Evolutionary conservation across 30 jellyfish, hydroid and myxozoan species (phyloP).

Genomic region (Hydractinia symbiolongicarpus): DNA sequence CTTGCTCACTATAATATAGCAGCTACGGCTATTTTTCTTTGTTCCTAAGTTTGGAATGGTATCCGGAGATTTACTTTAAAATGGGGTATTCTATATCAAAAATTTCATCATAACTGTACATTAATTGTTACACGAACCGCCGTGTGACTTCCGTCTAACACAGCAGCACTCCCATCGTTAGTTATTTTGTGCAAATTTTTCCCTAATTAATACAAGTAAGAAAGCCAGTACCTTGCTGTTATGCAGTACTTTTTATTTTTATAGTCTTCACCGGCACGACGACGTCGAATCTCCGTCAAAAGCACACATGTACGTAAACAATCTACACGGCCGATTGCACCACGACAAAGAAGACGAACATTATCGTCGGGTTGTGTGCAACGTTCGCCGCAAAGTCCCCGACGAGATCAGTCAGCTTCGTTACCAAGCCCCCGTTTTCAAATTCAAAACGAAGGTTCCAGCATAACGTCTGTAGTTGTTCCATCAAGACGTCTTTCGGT

Average conservation of each 20-base stretch:
- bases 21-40: too few species aligned
- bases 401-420: not conserved
- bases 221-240: too few species aligned
- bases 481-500: constrained; percentile 1
- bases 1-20: too few species aligned
- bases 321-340: not conserved
- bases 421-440: not conserved
- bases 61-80: too few species aligned
- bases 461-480: not conserved
- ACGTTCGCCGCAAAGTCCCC: not conserved
- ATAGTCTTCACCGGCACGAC: constrained; percentile 4
- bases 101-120: too few species aligned
- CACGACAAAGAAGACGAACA: not conserved
- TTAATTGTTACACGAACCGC: too few species aligned
- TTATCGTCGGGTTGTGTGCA: not conserved
- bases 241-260: not conserved
- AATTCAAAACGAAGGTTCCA: not conserved
- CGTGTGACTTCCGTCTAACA: too few species aligned
- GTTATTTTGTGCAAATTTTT: too few species aligned
- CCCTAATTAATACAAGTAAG: too few species aligned
- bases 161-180: too few species aligned
- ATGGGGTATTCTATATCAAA: too few species aligned
- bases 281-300: constrained; percentile 7
- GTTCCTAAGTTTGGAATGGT: too few species aligned
- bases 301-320: constrained; percentile 8